Evolutionary conservation across 2,888 invertebrate species (phyloP), one percentile per base, ranked within the genome.

Genomic region (Choristoneura rosaceana): DNA sequence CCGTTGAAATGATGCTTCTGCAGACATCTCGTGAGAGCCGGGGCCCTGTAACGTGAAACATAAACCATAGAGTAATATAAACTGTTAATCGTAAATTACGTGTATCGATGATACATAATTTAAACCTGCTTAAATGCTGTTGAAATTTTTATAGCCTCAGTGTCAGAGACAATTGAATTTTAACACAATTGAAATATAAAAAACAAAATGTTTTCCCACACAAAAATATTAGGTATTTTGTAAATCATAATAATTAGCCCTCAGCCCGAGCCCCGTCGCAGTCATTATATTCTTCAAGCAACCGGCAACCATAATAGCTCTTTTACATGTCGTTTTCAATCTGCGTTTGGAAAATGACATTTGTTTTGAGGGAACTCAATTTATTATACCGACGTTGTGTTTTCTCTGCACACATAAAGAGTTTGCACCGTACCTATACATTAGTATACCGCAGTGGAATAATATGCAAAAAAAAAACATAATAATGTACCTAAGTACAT

Each of bases 11-110:
- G 87, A 77, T 89, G 88, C 75, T 89, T 82, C 82, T 92, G 93
- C 59, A 93, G 84, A 82, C 94, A 94, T 76, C 93, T 86, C 75
- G 93, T 94, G 74, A 94, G 89, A 76, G 91, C 90, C 52, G 93
- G 94, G 70, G 94, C 90, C 82, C 94, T 94, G 92, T 15, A 92
- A 93, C 71, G 80, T 80, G 86, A 87, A 83, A 75, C 76, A 76
- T 68, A 73, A 62, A 58, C 43, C 17, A 55, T 60, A 9, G 15
- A 14, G 3, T 25, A 33, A 17, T 10, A 8, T 52, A 9, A 4
- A 52, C 4, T 50, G 14, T 15, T 17, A 17, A 52, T 52, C 52
- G 2, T 17, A 52, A 52, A 47, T n/a, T 47, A n/a, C 10, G 5
- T n/a, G 5, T 12, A n/a, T 12, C n/a, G 12, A 4, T 9, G 43